A percentile compares a stretch with the other conserved stretches of the same genome.
phyloP scores from a whole-genome alignment of 2,888 invertebrate genomes.

The Lasioglossum oenotherae region DNA sequence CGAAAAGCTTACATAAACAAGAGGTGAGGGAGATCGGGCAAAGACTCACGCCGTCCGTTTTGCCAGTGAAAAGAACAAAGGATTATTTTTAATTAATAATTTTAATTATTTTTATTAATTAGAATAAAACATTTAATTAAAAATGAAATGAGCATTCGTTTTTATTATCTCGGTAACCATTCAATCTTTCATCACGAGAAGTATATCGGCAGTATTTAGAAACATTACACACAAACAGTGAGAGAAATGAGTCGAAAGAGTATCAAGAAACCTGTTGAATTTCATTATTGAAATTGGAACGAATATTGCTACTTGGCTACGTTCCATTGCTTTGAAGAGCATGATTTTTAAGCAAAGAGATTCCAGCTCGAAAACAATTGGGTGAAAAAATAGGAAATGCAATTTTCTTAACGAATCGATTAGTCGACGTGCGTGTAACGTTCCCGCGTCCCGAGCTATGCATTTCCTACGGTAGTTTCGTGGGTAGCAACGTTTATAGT shows the following conservation, averaged over 20 bases:
- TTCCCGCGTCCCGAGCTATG: not conserved
- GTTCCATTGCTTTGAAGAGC: not conserved
- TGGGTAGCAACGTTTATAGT: slow-evolving; percentile 26
- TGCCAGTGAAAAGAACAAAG: too few relatives aligned
- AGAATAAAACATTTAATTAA: too few relatives aligned
- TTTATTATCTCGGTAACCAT: not conserved
- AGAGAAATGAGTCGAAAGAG: not conserved
- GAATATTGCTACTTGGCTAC: not conserved
- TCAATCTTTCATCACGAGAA: not conserved
- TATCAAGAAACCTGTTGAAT: not conserved
- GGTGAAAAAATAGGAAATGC: slow-evolving; percentile 1
- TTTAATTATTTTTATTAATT: too few relatives aligned
- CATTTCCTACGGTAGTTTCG: slow-evolving; percentile 30
- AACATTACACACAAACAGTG: not conserved
- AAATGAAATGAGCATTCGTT: not conserved
- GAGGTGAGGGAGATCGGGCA: too few relatives aligned
- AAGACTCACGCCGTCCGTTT: too few relatives aligned
- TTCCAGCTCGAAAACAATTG: not conserved
- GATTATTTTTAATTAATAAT: too few relatives aligned
- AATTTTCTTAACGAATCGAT: slow-evolving; percentile 35
- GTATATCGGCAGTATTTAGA: not conserved
- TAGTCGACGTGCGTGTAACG: slow-evolving; percentile 21
- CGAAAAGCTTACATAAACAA: too few relatives aligned
- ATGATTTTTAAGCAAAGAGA: not conserved
- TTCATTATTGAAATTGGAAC: not conserved